These are phyloP conservation scores for Dicaeum eximium DNA, from an alignment of 2,113 vertebrate genomes.

Conservation along the genomic window DNA sequence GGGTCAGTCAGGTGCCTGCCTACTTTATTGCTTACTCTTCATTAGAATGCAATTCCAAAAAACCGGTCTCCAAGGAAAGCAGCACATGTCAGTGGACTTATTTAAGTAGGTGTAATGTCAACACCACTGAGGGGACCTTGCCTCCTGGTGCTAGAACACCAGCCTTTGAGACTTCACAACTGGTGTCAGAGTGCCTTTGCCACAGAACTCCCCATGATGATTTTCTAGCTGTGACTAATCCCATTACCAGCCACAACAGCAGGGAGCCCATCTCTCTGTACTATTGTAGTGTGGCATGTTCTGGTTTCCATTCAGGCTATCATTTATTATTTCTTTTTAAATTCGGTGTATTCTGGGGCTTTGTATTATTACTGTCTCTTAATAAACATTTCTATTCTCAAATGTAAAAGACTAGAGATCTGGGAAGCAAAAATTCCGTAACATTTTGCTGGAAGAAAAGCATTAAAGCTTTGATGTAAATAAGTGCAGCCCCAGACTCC, in stretches of 20 bases:
- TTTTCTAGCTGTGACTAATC: not conserved
- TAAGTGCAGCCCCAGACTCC: not conserved
- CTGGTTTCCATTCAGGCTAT: not conserved
- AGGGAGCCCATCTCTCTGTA: not conserved
- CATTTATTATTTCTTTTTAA: not conserved
- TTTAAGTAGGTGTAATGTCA: not conserved
- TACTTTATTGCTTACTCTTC: not conserved
- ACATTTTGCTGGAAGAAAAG: not conserved
- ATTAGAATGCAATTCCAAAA: not conserved
- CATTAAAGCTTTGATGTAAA: not conserved
- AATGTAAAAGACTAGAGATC: not conserved
- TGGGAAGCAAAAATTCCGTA: not conserved
- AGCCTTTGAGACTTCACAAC: not conserved
- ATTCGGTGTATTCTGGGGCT: not conserved
- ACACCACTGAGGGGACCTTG: not conserved
- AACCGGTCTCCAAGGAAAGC: not conserved
- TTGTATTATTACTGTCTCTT: not conserved
- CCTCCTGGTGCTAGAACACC: not conserved
- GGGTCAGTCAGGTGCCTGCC: not conserved
- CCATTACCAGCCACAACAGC: not conserved
- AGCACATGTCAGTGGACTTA: not conserved
- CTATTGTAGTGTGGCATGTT: not conserved
- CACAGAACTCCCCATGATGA: not conserved
- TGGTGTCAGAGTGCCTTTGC: not conserved
- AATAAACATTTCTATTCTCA: not conserved